Conservation (phyloP, 2,888 invertebrate genomes). For the Drosophila tripunctata region DNA sequence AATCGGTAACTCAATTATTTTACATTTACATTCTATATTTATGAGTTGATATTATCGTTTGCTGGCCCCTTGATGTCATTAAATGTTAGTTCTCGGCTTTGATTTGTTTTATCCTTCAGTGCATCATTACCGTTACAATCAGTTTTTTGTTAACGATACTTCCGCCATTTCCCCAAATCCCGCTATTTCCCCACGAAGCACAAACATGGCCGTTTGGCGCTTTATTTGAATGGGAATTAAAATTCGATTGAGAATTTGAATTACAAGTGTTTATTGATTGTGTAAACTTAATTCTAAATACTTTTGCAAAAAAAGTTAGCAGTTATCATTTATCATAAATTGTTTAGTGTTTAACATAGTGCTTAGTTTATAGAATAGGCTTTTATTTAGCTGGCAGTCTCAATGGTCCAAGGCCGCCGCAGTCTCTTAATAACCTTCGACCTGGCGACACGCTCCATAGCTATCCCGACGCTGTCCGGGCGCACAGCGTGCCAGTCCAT, state of each 20-base stretch:
- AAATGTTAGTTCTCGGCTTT: constrained; percentile 25
- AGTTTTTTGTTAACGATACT: not conserved
- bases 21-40: too few species aligned
- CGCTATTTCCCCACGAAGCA: not conserved
- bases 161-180: constrained; percentile 9
- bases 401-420: constrained; percentile 32
- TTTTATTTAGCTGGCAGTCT: constrained; percentile 59
- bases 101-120: constrained; percentile 55
- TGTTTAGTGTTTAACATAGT: not conserved
- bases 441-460: constrained; percentile 87
- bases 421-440: constrained; percentile 81
- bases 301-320: constrained; percentile 18
- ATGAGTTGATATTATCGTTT: too few species aligned
- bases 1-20: too few species aligned
- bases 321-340: constrained; percentile 8
- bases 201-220: constrained; percentile 9
- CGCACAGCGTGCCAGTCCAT: constrained; percentile 89
- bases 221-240: constrained; percentile 3
- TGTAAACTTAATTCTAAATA: constrained; percentile 34
- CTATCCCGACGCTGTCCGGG: constrained; percentile 89
- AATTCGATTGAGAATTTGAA: constrained; percentile 13
- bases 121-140: constrained; percentile 48
- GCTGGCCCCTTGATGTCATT: constrained; percentile 43
- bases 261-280: constrained; percentile 24
- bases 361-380: constrained; percentile 44